Percentiles rank a stretch among this genome's conserved stretches.
phyloP scores from a whole-genome alignment of 2,113 vertebrate species.

The Pontoporia blainvillei region DNA sequence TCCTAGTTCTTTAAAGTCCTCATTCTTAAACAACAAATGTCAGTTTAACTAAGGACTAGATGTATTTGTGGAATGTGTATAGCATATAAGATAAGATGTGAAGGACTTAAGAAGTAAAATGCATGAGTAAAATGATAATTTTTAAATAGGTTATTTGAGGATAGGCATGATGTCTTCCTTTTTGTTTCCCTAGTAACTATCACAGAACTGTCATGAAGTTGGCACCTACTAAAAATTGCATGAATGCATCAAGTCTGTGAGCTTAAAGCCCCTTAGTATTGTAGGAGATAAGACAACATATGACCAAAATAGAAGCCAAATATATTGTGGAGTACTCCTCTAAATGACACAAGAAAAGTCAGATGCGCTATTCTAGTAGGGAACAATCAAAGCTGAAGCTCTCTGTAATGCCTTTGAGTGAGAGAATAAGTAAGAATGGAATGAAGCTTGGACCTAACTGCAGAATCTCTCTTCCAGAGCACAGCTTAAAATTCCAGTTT shows the following conservation, averaged over 20 bases:
- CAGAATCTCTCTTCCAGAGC: background rate
- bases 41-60: background rate
- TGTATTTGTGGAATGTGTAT: background rate
- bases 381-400: constrained; percentile 18
- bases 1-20: background rate
- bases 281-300: constrained; percentile 34
- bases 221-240: constrained; percentile 46
- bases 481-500: background rate
- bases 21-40: background rate
- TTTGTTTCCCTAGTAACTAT: background rate
- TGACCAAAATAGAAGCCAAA: background rate
- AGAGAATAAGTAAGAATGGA: background rate
- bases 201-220: background rate
- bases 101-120: background rate
- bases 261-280: constrained; percentile 43
- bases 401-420: background rate
- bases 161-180: background rate
- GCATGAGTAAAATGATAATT: background rate
- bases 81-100: background rate
- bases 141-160: background rate
- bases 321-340: background rate
- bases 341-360: background rate
- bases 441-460: background rate
- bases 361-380: background rate
- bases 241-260: constrained; percentile 23